phyloP scores from a whole-genome alignment of 2,113 vertebrate genomes.

The Syngnathoides biaculeatus region DNA sequence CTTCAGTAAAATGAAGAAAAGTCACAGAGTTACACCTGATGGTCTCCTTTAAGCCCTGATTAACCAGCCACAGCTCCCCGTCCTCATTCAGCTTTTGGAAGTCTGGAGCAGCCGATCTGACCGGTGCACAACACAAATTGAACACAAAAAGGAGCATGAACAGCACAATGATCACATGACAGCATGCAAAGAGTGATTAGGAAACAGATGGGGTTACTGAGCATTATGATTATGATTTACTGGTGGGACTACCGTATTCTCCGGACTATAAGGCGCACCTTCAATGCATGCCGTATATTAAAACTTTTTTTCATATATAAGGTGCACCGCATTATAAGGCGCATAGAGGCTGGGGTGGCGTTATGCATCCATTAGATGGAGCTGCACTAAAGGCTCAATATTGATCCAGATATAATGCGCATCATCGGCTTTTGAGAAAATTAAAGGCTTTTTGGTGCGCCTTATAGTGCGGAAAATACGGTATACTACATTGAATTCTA shows the following conservation, averaged over 20 bases:
- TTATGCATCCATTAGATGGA: too few species aligned
- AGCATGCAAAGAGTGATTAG: not conserved
- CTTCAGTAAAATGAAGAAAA: not conserved
- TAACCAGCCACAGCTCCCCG: conserved; percentile 98
- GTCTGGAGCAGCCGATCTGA: conserved; percentile 89
- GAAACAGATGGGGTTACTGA: not conserved
- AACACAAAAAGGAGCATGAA: conserved; percentile 62
- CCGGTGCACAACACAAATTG: conserved; percentile 61
- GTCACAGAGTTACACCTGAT: conserved; percentile 85
- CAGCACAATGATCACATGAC: conserved; percentile 50
- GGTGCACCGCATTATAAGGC: too few species aligned
- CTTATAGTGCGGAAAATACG: too few species aligned
- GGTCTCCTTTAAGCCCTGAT: conserved; percentile 99
- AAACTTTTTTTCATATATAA: too few species aligned
- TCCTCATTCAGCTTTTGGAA: conserved; percentile 96
- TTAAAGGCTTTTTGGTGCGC: too few species aligned
- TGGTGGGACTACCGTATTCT: not conserved
- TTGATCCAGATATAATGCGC: too few species aligned
- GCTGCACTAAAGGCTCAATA: too few species aligned
- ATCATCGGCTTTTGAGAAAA: too few species aligned
- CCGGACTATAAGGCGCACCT: too few species aligned
- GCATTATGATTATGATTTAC: not conserved
- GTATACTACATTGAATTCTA: too few species aligned
- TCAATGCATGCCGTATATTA: too few species aligned
- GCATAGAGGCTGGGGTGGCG: too few species aligned